A percentile compares a stretch with the other conserved stretches of the same genome.
Evolutionary conservation across 1,140 invertebrate species (phyloP).

Genomic region (Zaprionus africanus): DNA sequence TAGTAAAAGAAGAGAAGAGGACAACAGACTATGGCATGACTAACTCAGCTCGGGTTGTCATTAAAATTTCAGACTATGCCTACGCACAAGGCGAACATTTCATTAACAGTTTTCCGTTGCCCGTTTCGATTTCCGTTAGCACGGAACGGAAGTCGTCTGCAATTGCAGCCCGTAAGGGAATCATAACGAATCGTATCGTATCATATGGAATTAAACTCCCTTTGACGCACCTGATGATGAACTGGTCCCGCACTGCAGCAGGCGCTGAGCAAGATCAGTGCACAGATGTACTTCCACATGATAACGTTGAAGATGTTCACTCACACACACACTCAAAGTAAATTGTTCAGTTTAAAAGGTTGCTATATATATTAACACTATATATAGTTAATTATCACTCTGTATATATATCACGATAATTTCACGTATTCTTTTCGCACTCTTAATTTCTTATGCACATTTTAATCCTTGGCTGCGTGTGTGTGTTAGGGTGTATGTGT

Average conservation of each 20-base stretch:
- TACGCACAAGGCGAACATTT: constrained; percentile 56
- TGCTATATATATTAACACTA: constrained; percentile 20
- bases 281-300: constrained; percentile 61
- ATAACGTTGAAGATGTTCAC: constrained; percentile 33
- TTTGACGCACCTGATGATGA: constrained; percentile 66
- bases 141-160: constrained; percentile 62
- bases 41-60: constrained; percentile 37
- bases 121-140: constrained; percentile 63
- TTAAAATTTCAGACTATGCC: constrained; percentile 58
- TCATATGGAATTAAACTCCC: not conserved
- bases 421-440: constrained; percentile 6
- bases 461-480: constrained; percentile 35
- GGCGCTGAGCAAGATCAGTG: constrained; percentile 55
- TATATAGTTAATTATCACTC: constrained; percentile 44
- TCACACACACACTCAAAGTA: constrained; percentile 8
- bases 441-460: constrained; percentile 24
- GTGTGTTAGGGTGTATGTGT: constrained; percentile 7
- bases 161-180: constrained; percentile 16
- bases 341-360: constrained; percentile 44
- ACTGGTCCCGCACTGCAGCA: constrained; percentile 71
- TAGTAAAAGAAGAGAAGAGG: not conserved
- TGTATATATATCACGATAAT: constrained; percentile 34
- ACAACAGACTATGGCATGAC: constrained; percentile 20
- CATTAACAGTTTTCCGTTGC: constrained; percentile 69
- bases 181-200: not conserved